Evolutionary conservation across 1,140 invertebrate species (phyloP), one percentile per base, ranked within the genome.

Genomic region (Ceratosolen fusciceps): DNA sequence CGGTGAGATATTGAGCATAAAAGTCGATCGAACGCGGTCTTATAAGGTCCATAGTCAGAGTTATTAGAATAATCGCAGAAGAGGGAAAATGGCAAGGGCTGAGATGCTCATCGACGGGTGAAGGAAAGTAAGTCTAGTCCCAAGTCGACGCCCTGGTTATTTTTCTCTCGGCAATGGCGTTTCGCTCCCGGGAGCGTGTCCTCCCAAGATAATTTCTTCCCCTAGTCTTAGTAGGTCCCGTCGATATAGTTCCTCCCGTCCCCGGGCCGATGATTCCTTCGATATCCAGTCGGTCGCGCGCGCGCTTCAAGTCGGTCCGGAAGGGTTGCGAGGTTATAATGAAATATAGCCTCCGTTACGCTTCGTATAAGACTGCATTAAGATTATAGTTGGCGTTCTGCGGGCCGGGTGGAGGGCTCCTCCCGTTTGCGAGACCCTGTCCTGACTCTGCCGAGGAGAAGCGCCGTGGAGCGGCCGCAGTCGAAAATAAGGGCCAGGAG

Each of bases 311-410:
- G 83, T 81, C 79, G 78, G 83, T 89, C 86, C 84, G 87, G 89
- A 89, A 89, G 86, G 86, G 85, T 85, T 87, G 88, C 85, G 85
- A 88, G 87, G 88, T 89, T 90, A 90, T 90, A 90, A 90, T 90
- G 89, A 90, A 90, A 90, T 90, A 90, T 90, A 90, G 88, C 85
- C 80, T 85, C 80, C 85, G 88, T 90, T 90, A 85, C 88, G 89
- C 87, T 86, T 87, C 83, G 87, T 86, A 88, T 89, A 90, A 90
- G 89, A 90, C 88, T 90, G 88, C 88, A 90, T 90, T 90, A 90
- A 90, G 89, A 90, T 90, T 90, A 90, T 89, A 90, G 88, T 84
- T 87, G 86, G 86, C 86, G 87, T 77, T 79, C 60, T 71, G 37
- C 54, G 62, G 43, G 5, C 8, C 31, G 26, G 56, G 43, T 24